A percentile compares a stretch with the other conserved stretches of the same genome.
Evolutionary conservation across 2,797 vertebrate species (phyloP).

Genomic region (Pampus argenteus): DNA sequence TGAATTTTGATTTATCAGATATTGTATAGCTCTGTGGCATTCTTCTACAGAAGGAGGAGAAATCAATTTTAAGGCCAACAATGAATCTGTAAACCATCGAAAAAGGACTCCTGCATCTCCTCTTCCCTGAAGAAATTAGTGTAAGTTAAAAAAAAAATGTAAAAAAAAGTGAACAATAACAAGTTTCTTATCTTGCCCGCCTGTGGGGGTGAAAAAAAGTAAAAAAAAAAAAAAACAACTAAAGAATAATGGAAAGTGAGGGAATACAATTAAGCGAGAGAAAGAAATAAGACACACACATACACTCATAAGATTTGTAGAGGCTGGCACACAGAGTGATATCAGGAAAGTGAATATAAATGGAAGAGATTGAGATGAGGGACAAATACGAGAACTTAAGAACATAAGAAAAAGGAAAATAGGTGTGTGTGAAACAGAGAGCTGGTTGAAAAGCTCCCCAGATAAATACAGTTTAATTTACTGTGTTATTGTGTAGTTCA

Average conservation of each 20-base stretch:
- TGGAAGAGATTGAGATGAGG: not conserved
- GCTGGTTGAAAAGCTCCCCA: conserved; percentile 41
- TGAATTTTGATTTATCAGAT: not conserved
- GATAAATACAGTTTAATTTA: conserved; percentile 54
- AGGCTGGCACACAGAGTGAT: conserved; percentile 6
- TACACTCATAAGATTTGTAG: not conserved
- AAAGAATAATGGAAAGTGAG: conserved; percentile 53
- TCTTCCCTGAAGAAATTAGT: conserved; percentile 41
- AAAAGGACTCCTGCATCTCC: conserved; percentile 36
- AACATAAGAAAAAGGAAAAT: not conserved
- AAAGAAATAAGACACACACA: conserved; percentile 6
- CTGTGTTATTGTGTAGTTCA: conserved; percentile 50
- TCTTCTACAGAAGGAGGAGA: conserved; percentile 14
- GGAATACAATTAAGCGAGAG: conserved; percentile 37
- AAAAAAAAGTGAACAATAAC: conserved; percentile 47
- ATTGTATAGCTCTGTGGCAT: not conserved
- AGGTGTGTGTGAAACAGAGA: conserved; percentile 25
- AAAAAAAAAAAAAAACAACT: conserved; percentile 33
- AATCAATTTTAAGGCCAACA: conserved; percentile 46
- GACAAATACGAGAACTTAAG: not conserved
- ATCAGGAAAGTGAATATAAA: conserved; percentile 27
- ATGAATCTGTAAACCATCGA: conserved; percentile 15
- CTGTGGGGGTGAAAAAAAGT: too few species aligned
- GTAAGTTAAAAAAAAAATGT: conserved; percentile 7
- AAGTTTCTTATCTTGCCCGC: conserved; percentile 55